Conservation (phyloP, 2,113 vertebrate species). For the Nematolebias whitei region DNA sequence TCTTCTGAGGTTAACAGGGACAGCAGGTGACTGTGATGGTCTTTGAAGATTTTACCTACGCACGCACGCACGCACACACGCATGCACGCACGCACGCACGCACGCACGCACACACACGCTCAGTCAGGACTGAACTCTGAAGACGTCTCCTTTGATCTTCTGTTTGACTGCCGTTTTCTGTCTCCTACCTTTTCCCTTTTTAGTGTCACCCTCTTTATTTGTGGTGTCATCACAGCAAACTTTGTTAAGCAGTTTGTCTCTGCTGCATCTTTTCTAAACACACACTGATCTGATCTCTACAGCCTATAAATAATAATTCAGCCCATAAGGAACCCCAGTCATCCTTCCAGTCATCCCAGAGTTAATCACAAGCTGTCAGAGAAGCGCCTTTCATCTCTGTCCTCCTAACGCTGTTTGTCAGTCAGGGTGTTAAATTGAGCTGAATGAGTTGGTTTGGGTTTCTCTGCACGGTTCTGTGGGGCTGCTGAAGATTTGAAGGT, state of each 20-base stretch:
- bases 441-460: conserved; percentile 10
- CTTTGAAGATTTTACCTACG: no score
- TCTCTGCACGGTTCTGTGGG: conserved; percentile 5
- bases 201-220: not conserved
- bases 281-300: not conserved
- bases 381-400: conserved; percentile 42
- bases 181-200: not conserved
- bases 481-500: not conserved
- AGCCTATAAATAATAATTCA: conserved; percentile 2
- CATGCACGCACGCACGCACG: no score
- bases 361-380: conserved; percentile 32
- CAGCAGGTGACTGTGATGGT: no score
- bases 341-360: not conserved
- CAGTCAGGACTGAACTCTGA: conserved; percentile 5
- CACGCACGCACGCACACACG: no score
- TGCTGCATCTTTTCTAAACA: not conserved
- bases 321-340: not conserved
- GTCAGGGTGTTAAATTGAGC: conserved; percentile 7
- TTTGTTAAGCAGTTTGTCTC: not conserved
- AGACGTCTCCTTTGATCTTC: conserved; percentile 40
- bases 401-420: conserved; percentile 14
- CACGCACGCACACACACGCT: no score
- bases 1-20: no score
- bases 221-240: not conserved
- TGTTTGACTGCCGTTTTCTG: conserved; percentile 1